Evolutionary conservation across 2,113 vertebrate genomes (phyloP).

Genomic region (Leptocoma aspasia): DNA sequence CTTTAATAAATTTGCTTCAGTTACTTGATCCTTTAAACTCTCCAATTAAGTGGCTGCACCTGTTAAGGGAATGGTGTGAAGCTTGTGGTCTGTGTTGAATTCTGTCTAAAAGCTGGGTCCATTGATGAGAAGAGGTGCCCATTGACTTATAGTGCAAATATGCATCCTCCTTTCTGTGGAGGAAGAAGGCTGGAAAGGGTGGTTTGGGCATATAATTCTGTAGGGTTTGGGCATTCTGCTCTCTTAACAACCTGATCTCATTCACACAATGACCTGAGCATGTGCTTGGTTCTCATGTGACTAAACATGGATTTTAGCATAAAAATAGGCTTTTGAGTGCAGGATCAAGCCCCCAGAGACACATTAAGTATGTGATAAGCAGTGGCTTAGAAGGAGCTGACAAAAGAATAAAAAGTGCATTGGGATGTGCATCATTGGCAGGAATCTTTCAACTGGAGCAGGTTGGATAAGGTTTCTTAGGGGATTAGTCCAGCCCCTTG

Average conservation of each 20-base stretch:
- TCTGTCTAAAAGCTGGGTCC: neutral
- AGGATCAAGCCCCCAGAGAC: neutral
- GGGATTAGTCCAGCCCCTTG: neutral
- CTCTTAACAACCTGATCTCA: neutral
- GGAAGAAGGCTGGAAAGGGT: neutral
- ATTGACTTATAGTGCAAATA: accelerated
- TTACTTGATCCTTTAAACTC: slow-evolving; percentile 49
- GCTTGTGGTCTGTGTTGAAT: neutral
- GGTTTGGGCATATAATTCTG: neutral
- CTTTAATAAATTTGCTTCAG: slow-evolving; percentile 61
- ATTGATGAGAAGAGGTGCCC: neutral
- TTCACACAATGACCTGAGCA: neutral
- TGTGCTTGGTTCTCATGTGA: neutral
- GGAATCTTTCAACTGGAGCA: neutral
- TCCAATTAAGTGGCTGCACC: slow-evolving; percentile 25
- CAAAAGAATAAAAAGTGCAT: neutral
- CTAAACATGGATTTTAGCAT: neutral
- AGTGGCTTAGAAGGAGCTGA: neutral
- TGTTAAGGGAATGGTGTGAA: neutral
- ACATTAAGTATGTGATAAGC: neutral
- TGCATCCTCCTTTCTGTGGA: neutral
- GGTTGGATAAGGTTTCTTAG: neutral
- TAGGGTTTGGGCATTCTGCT: neutral
- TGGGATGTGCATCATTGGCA: neutral
- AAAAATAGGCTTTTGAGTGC: neutral